Evolutionary conservation across 2,888 invertebrate species (phyloP).

Genomic region (Meganola albula): DNA sequence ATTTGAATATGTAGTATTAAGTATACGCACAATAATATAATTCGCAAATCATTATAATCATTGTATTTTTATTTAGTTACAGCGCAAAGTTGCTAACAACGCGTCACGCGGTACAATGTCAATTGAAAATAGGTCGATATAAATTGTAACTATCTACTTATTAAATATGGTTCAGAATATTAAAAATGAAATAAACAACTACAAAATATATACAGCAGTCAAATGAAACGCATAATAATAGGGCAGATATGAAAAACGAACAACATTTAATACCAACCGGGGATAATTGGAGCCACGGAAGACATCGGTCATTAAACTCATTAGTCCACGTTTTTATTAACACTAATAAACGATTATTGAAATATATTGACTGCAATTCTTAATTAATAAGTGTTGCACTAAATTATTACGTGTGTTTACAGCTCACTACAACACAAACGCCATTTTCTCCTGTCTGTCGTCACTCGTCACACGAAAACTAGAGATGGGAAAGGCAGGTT

Average conservation of each 20-base stretch:
- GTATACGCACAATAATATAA: too few relatives aligned
- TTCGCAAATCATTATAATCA: too few relatives aligned
- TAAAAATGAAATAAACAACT: too few relatives aligned
- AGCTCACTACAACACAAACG: slow-evolving; percentile 67
- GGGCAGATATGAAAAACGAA: too few relatives aligned
- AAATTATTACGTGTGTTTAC: slow-evolving; percentile 59
- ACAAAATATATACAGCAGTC: too few relatives aligned
- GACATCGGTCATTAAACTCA: slow-evolving; percentile 77
- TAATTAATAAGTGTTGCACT: slow-evolving; percentile 26
- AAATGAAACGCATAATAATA: too few relatives aligned
- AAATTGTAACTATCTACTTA: slow-evolving; percentile 10
- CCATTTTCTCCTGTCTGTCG: too few relatives aligned
- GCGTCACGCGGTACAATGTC: slow-evolving; percentile 72
- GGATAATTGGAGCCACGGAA: slow-evolving; percentile 76
- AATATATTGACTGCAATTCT: slow-evolving; percentile 19
- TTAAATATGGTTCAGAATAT: too few relatives aligned
- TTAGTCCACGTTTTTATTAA: slow-evolving; percentile 60
- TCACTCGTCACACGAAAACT: slow-evolving; percentile 26
- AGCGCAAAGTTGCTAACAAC: slow-evolving; percentile 46
- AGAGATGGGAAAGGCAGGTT: slow-evolving; percentile 17
- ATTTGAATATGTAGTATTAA: too few relatives aligned
- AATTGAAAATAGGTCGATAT: slow-evolving; percentile 64
- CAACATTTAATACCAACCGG: slow-evolving; percentile 61
- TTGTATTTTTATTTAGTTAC: too few relatives aligned
- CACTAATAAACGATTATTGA: slow-evolving; percentile 36